phyloP scores from a whole-genome alignment of 2,113 vertebrate genomes.

The Thamnaconus septentrionalis region DNA sequence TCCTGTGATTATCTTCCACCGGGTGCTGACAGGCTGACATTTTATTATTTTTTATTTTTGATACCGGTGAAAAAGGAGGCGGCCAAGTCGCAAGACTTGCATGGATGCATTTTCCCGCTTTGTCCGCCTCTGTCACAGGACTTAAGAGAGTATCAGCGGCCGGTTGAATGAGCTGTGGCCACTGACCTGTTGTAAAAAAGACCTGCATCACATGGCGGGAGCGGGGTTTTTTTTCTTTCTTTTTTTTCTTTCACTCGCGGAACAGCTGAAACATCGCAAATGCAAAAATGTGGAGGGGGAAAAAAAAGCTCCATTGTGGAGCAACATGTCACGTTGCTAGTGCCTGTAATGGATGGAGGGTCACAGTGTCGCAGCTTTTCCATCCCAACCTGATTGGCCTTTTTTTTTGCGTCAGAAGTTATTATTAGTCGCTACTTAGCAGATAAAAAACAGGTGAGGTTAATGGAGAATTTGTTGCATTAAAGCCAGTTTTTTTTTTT shows the following conservation, averaged over 20 bases:
- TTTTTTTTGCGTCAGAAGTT: conserved; percentile 41
- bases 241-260: conserved; percentile 46
- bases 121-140: conserved; percentile 42
- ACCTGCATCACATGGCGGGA: conserved; percentile 34
- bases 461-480: conserved; percentile 76
- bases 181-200: conserved; percentile 49
- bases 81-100: conserved; percentile 36
- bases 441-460: conserved; percentile 73
- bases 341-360: conserved; percentile 65
- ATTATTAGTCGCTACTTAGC: conserved; percentile 69
- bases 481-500: conserved; percentile 58
- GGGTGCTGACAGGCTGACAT: conserved; percentile 72
- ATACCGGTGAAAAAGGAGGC: conserved; percentile 66
- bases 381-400: too few relatives aligned
- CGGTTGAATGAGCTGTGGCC: conserved; percentile 49
- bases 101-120: conserved; percentile 37
- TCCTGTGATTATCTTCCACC: conserved; percentile 59
- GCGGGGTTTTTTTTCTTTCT: conserved; percentile 40
- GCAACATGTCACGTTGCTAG: conserved; percentile 52
- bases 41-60: conserved; percentile 49
- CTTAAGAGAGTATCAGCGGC: conserved; percentile 45
- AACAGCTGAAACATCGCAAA: conserved; percentile 68
- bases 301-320: conserved; percentile 50
- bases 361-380: conserved; percentile 48
- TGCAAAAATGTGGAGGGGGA: conserved; percentile 36